These are phyloP conservation scores for Prinia subflava DNA, from an alignment of 2,113 vertebrate genomes.

Conservation along the genomic window DNA sequence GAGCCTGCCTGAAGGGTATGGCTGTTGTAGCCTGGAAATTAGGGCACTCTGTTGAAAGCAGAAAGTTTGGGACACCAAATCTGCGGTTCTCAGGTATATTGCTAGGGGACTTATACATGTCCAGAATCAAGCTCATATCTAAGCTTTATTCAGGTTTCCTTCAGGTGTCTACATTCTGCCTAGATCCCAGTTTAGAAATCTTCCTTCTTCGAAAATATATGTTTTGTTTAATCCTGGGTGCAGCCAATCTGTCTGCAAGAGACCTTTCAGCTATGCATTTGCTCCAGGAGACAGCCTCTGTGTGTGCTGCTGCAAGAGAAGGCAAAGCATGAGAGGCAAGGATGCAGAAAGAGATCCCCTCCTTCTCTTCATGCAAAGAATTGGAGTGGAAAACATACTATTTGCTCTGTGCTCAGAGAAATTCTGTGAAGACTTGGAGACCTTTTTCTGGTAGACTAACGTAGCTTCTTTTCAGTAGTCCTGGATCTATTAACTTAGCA, in stretches of 20 bases:
- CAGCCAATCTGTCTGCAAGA: neutral
- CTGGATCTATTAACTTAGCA: neutral
- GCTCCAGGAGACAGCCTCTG: neutral
- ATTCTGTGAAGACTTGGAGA: neutral
- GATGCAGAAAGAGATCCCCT: accelerated
- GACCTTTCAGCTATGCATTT: neutral
- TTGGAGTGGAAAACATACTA: neutral
- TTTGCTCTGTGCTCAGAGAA: neutral
- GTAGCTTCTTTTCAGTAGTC: neutral
- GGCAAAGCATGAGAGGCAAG: neutral
- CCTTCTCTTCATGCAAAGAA: neutral
- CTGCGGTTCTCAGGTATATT: neutral
- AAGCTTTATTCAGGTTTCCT: neutral
- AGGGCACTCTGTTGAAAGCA: neutral
- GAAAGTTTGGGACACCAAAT: neutral
- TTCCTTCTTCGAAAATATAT: neutral
- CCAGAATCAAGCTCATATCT: neutral
- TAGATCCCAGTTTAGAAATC: neutral
- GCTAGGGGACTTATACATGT: neutral
- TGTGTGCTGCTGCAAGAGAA: neutral
- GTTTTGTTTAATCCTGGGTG: neutral
- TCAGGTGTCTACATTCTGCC: neutral
- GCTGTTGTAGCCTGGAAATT: neutral
- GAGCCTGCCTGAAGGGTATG: neutral
- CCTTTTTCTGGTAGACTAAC: neutral